phyloP scores from a whole-genome alignment of 2,113 vertebrate species.

The Emberiza fucata region DNA sequence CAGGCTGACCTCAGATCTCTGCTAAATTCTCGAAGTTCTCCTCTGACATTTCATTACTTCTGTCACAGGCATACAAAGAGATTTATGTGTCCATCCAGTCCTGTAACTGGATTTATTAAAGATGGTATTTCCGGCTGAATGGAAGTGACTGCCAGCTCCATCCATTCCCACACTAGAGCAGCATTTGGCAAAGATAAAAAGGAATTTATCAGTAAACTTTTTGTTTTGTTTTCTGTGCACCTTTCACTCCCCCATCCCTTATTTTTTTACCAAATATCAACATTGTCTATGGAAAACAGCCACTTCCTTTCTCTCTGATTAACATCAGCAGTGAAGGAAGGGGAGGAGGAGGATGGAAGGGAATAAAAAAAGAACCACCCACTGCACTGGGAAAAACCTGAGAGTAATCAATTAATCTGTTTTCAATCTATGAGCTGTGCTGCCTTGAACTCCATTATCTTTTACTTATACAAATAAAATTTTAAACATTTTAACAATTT shows the following conservation, averaged over 20 bases:
- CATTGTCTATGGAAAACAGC: conserved; percentile 67
- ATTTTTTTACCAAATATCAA: conserved; percentile 70
- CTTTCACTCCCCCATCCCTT: not conserved
- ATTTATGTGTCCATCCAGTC: conserved; percentile 33
- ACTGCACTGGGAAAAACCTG: not conserved
- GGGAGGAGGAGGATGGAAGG: not conserved
- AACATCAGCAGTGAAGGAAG: conserved; percentile 44
- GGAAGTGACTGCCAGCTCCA: conserved; percentile 1
- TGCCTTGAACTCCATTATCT: not conserved
- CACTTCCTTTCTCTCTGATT: conserved; percentile 67
- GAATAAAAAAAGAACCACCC: conserved; percentile 5
- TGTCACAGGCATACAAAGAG: conserved; percentile 2
- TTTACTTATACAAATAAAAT: not conserved
- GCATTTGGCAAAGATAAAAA: conserved; percentile 48
- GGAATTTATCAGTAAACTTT: conserved; percentile 25
- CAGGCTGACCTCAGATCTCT: conserved; percentile 42
- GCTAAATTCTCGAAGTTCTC: conserved; percentile 8
- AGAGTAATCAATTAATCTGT: conserved; percentile 9
- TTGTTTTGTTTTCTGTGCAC: conserved; percentile 45
- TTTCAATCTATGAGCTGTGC: conserved; percentile 12
- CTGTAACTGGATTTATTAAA: conserved; percentile 48
- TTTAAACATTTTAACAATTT: not conserved
- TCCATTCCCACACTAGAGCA: conserved; percentile 49
- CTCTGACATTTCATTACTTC: conserved; percentile 12
- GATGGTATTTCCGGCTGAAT: conserved; percentile 32